Conservation (phyloP, 2,888 invertebrate genomes). For the Nemotelus pantherinus region DNA sequence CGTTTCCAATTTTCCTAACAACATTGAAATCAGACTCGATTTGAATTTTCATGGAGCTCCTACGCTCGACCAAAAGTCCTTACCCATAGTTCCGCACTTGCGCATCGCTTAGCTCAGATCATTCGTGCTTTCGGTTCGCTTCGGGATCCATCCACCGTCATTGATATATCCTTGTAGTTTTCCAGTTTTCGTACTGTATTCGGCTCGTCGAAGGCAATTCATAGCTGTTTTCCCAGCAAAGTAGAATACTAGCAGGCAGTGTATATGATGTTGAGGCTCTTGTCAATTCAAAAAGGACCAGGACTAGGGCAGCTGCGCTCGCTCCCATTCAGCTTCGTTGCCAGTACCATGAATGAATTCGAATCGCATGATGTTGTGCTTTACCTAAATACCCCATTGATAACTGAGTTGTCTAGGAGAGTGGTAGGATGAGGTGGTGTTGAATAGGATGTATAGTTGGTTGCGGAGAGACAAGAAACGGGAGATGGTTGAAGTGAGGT, state of each 20-base stretch:
- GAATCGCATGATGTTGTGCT: slow-evolving; percentile 10
- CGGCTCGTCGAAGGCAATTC: slow-evolving; percentile 13
- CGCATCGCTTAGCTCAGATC: slow-evolving; percentile 16
- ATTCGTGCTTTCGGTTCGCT: not conserved
- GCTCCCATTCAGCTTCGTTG: slow-evolving; percentile 39
- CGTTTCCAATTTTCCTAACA: slow-evolving; percentile 18
- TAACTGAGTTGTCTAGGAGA: slow-evolving; percentile 1
- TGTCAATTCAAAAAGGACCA: not conserved
- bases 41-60: slow-evolving; percentile 29
- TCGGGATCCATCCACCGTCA: not conserved
- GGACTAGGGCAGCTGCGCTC: slow-evolving; percentile 1
- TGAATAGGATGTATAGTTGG: not conserved
- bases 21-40: slow-evolving; percentile 39
- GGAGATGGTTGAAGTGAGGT: not conserved
- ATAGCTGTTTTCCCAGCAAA: slow-evolving; percentile 10
- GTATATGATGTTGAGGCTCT: slow-evolving; percentile 12
- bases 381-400: slow-evolving; percentile 29
- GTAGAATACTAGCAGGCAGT: not conserved
- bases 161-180: not conserved
- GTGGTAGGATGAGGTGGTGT: not conserved
- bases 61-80: slow-evolving; percentile 35
- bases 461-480: not conserved
- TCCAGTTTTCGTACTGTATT: not conserved
- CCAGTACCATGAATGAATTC: slow-evolving; percentile 31
- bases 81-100: slow-evolving; percentile 48